Conservation (phyloP, 1,140 invertebrate genomes). For the Eueides isabella region DNA sequence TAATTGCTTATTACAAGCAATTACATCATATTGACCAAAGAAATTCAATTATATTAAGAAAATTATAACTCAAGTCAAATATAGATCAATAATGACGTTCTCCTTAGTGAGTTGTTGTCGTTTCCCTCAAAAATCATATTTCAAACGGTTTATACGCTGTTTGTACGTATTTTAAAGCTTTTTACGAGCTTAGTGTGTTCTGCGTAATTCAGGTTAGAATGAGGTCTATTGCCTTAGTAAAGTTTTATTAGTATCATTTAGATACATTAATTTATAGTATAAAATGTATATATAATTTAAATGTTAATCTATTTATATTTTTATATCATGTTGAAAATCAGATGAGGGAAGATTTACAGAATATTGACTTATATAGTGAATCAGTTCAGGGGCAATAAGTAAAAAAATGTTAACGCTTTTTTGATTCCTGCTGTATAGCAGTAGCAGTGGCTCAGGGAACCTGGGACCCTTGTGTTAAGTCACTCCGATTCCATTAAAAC, state of each 20-base stretch:
- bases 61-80: not conserved
- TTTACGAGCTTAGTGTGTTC: not conserved
- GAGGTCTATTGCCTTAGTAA: conserved; percentile 1
- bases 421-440: no score
- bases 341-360: not conserved
- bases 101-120: not conserved
- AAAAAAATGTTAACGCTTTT: no score
- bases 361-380: no score
- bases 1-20: not conserved
- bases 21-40: not conserved
- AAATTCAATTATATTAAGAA: not conserved
- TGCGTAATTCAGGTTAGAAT: not conserved
- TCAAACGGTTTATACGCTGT: not conserved
- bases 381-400: no score
- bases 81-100: not conserved
- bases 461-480: no score
- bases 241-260: not conserved
- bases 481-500: no score
- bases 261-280: not conserved
- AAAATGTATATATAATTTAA: not conserved
- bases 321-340: not conserved
- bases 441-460: no score
- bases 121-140: not conserved
- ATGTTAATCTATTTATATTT: conserved; percentile 6
- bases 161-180: not conserved